phyloP scores from a whole-genome alignment of 1,140 invertebrate genomes.

The Trachymyrmex septentrionalis region DNA sequence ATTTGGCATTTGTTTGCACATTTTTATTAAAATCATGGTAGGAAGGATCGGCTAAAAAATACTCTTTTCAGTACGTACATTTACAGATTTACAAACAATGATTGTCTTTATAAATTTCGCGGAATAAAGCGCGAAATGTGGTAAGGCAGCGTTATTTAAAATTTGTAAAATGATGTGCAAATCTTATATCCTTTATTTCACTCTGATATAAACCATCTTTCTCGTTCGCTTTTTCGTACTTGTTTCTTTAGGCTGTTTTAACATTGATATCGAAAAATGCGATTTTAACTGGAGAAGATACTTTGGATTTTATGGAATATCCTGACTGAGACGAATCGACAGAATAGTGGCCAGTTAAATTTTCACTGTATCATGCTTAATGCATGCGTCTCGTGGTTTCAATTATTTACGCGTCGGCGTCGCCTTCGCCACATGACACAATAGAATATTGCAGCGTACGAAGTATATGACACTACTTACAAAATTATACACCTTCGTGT shows the following conservation, averaged over 20 bases:
- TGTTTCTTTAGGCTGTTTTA: slow-evolving; percentile 43
- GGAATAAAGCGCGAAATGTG: neutral
- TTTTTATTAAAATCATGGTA: slow-evolving; percentile 16
- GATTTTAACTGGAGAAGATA: neutral
- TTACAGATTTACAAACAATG: neutral
- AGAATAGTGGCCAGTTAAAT: slow-evolving; percentile 3
- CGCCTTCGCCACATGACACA: slow-evolving; percentile 4
- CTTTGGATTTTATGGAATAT: neutral
- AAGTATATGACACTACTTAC: neutral
- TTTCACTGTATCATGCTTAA: slow-evolving; percentile 22
- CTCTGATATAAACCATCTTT: slow-evolving; percentile 42
- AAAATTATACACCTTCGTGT: neutral
- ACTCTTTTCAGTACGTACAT: neutral
- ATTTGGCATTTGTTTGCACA: neutral
- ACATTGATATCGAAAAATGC: slow-evolving; percentile 25
- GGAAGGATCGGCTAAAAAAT: neutral
- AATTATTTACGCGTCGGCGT: slow-evolving; percentile 19
- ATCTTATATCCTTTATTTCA: slow-evolving; percentile 72
- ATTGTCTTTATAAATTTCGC: slow-evolving; percentile 55
- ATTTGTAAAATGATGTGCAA: slow-evolving; percentile 78
- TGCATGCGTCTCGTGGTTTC: slow-evolving; percentile 8
- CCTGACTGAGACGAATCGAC: neutral
- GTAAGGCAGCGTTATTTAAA: slow-evolving; percentile 64
- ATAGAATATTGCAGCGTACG: neutral
- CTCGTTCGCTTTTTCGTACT: slow-evolving; percentile 2